Evolutionary conservation across 2,113 vertebrate species (phyloP).

Genomic region (Erpornis zantholeuca): DNA sequence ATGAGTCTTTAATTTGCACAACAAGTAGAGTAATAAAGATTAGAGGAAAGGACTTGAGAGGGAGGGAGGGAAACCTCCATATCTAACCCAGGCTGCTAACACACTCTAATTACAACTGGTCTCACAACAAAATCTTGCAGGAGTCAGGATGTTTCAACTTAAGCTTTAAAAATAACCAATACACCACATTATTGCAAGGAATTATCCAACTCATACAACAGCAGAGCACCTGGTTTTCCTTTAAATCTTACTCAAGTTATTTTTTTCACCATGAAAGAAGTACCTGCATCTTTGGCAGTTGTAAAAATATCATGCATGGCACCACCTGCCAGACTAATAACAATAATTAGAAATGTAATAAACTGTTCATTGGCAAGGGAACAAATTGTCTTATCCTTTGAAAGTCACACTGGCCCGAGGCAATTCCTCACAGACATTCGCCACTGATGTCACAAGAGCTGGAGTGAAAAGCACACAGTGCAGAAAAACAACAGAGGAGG

Average conservation of each 20-base stretch:
- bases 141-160: background rate
- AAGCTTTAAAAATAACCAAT: background rate
- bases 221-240: background rate
- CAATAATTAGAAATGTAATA: constrained; percentile 74
- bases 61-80: background rate
- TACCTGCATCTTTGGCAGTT: constrained; percentile 31
- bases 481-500: background rate
- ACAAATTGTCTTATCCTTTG: constrained; percentile 70
- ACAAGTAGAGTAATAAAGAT: background rate
- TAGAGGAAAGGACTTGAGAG: background rate
- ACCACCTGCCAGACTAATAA: constrained; percentile 71
- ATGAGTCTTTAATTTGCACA: constrained; percentile 27
- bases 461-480: background rate
- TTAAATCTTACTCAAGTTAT: background rate
- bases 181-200: background rate
- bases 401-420: constrained; percentile 56
- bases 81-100: background rate
- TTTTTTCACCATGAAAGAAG: constrained; percentile 22
- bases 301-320: constrained; percentile 34
- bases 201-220: background rate
- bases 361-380: constrained; percentile 64
- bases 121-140: background rate
- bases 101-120: background rate
- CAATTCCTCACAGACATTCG: constrained; percentile 35
- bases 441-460: constrained; percentile 54